These are phyloP conservation scores for Calliscelio sp. DNA, from an alignment of 2,888 invertebrate species.

Conservation along the genomic window DNA sequence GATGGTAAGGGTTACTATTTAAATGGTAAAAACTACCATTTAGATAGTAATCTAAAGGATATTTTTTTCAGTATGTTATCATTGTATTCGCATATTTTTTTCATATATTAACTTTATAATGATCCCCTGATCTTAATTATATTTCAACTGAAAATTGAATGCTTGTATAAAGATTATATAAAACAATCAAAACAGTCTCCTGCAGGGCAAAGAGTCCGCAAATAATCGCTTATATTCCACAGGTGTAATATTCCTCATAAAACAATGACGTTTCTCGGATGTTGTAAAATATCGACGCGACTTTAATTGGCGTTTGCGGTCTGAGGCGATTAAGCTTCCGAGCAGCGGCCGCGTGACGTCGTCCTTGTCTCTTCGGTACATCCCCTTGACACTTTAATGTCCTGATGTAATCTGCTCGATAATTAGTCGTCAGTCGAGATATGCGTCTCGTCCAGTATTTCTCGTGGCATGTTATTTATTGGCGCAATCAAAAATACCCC, in stretches of 20 bases:
- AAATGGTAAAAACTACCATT: too few relatives aligned
- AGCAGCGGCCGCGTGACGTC: conserved; percentile 19
- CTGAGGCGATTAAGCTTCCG: conserved; percentile 61
- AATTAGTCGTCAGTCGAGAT: conserved; percentile 73
- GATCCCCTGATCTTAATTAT: too few relatives aligned
- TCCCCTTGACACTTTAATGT: conserved; percentile 71
- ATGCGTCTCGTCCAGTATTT: conserved; percentile 71
- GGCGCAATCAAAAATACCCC: conserved; percentile 65
- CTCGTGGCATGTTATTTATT: conserved; percentile 70
- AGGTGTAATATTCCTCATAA: conserved; percentile 58
- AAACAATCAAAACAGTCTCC: conserved; percentile 3
- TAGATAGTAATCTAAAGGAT: too few relatives aligned
- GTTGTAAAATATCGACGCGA: conserved; percentile 57
- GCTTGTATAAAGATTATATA: neutral
- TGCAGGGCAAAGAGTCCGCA: conserved; percentile 38
- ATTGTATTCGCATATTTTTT: too few relatives aligned
- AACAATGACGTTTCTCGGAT: conserved; percentile 60
- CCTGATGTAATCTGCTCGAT: conserved; percentile 72
- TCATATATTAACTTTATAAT: too few relatives aligned
- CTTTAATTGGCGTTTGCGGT: conserved; percentile 60
- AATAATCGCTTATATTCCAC: conserved; percentile 36
- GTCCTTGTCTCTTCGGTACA: conserved; percentile 64
- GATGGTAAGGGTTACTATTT: too few relatives aligned
- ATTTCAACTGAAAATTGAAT: too few relatives aligned
- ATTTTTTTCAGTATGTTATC: too few relatives aligned